A percentile compares a stretch with the other conserved stretches of the same genome.
Conservation (phyloP, 1,140 invertebrate species). For the Cyclargus thomasi region DNA sequence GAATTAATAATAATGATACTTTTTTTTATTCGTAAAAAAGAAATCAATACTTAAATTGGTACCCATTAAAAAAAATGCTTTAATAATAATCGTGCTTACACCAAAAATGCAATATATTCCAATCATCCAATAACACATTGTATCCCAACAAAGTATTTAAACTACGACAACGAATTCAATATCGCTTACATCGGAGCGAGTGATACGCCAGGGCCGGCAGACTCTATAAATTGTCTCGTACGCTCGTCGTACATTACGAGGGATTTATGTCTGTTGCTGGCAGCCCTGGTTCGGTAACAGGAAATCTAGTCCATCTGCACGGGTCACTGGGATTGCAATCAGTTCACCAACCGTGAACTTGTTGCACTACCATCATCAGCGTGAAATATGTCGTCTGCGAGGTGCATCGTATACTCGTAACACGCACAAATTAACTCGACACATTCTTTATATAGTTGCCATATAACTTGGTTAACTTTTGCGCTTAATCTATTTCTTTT, state of each 20-base stretch:
- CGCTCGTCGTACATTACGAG: background rate
- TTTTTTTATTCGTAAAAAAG: no score
- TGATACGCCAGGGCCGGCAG: slow-evolving; percentile 8
- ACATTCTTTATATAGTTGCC: no score
- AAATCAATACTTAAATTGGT: no score
- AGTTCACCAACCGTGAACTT: slow-evolving; percentile 45
- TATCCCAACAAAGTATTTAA: background rate
- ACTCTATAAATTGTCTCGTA: background rate
- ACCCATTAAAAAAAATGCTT: no score
- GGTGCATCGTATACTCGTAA: background rate
- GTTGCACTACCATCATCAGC: slow-evolving; percentile 24
- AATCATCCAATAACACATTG: background rate
- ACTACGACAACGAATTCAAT: background rate
- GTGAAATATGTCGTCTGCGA: slow-evolving; percentile 2
- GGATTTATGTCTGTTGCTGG: background rate
- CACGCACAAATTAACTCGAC: no score
- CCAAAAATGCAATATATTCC: background rate
- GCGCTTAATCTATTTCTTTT: no score
- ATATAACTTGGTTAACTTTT: no score
- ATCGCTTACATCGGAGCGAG: background rate
- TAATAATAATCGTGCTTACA: background rate
- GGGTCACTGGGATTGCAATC: slow-evolving; percentile 46
- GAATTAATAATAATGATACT: no score
- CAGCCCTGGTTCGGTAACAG: slow-evolving; percentile 26
- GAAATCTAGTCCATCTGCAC: slow-evolving; percentile 57